Conservation (phyloP, 2,113 vertebrate species). For the Ceyx margarethae region DNA sequence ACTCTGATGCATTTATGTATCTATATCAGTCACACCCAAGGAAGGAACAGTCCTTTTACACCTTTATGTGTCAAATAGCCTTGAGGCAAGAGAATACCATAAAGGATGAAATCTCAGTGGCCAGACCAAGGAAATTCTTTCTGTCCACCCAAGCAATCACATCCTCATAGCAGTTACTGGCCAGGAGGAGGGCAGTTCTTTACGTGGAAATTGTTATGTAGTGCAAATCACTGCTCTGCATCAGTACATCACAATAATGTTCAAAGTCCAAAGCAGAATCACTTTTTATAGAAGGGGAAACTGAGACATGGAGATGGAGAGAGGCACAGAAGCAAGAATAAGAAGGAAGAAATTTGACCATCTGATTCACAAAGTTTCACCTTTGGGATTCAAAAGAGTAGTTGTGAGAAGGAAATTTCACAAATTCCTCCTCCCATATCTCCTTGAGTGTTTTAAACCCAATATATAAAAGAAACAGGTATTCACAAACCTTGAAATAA, state of each 20-base stretch:
- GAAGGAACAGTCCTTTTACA: background rate
- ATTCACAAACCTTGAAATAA: conserved; percentile 16
- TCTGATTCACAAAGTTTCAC: background rate
- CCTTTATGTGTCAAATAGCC: background rate
- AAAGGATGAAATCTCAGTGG: background rate
- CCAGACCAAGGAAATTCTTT: background rate
- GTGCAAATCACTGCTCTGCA: background rate
- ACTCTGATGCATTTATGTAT: background rate
- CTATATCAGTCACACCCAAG: background rate
- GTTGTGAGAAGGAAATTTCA: background rate
- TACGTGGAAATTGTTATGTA: background rate
- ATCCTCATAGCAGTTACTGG: background rate
- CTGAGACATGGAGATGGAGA: background rate
- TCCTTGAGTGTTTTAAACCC: background rate
- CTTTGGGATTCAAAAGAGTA: background rate
- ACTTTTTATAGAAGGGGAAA: background rate
- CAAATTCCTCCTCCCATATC: background rate
- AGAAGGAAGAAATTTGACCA: background rate
- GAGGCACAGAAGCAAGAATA: background rate
- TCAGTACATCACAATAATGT: background rate
- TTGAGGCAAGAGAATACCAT: background rate
- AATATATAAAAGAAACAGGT: background rate
- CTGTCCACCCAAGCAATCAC: background rate
- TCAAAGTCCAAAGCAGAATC: background rate
- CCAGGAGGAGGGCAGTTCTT: background rate